phyloP scores from a whole-genome alignment of 2,888 invertebrate species.

The Cryptops parisi region DNA sequence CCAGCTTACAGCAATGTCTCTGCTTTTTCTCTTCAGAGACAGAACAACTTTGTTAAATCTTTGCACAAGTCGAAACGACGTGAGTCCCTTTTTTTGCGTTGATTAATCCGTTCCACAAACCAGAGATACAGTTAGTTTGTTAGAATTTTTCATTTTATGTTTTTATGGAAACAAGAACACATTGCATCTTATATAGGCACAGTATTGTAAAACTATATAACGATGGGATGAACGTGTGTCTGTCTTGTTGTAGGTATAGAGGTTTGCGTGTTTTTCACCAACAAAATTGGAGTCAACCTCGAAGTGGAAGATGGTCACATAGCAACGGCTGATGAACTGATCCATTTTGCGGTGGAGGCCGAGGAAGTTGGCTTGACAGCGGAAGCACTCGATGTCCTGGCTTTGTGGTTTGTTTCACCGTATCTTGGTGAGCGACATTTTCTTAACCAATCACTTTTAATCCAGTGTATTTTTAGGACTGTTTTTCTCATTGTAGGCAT shows the following conservation, averaged over 20 bases:
- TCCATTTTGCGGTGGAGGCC: conserved; percentile 51
- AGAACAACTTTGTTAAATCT: not conserved
- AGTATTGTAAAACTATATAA: no score
- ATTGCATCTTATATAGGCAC: no score
- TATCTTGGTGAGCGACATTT: conserved; percentile 62
- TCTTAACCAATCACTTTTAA: no score
- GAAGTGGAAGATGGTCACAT: conserved; percentile 62
- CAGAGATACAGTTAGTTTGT: no score
- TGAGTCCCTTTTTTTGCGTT: not conserved
- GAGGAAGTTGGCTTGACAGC: conserved; percentile 64
- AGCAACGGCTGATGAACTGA: conserved; percentile 44
- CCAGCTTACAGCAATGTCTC: not conserved
- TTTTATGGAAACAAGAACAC: no score
- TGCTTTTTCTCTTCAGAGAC: conserved; percentile 25
- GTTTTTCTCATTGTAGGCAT: no score
- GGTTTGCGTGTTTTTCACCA: conserved; percentile 68
- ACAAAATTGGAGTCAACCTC: conserved; percentile 62
- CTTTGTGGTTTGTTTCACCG: conserved; percentile 87
- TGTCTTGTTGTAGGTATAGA: conserved; percentile 33
- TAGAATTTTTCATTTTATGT: no score
- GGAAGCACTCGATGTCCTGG: conserved; percentile 68
- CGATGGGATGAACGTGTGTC: no score
- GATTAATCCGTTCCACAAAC: no score
- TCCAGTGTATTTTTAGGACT: no score
- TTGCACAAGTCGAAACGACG: not conserved